Conservation (phyloP, 2,797 vertebrate genomes). For the Sitta carolinensis region DNA sequence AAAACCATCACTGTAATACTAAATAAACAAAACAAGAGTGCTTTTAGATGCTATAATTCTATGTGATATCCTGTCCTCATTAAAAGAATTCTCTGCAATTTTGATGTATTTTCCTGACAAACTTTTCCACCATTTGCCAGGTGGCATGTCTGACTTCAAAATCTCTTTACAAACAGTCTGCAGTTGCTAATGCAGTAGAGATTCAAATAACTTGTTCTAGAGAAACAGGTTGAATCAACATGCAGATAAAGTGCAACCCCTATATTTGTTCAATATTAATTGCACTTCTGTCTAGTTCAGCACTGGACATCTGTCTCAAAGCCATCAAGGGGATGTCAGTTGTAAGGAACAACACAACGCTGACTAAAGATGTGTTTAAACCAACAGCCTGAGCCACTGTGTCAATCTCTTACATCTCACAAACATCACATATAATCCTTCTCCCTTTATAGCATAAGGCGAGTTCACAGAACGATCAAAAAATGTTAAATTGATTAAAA, state of each 20-base stretch:
- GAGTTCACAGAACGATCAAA: not conserved
- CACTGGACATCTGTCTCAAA: not conserved
- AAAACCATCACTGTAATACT: not conserved
- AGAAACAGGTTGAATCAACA: not conserved
- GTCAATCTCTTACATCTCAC: not conserved
- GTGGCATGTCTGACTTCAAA: not conserved
- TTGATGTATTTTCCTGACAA: not conserved
- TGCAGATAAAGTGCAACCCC: not conserved
- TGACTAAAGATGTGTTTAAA: not conserved
- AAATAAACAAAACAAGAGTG: not conserved
- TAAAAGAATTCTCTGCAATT: not conserved
- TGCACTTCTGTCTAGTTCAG: not conserved
- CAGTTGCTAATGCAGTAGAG: not conserved
- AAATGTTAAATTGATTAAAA: not conserved
- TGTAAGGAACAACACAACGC: not conserved
- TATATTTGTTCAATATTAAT: constrained; percentile 24
- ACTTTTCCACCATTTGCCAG: not conserved
- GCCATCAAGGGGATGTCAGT: not conserved
- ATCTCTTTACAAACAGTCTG: constrained; percentile 31
- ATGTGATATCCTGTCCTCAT: not conserved
- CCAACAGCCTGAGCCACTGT: not conserved
- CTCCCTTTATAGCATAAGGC: not conserved
- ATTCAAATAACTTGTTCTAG: not conserved
- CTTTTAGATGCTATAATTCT: not conserved
- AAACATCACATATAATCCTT: not conserved